Conservation (phyloP, 2,797 vertebrate genomes). For the Manis javanica region DNA sequence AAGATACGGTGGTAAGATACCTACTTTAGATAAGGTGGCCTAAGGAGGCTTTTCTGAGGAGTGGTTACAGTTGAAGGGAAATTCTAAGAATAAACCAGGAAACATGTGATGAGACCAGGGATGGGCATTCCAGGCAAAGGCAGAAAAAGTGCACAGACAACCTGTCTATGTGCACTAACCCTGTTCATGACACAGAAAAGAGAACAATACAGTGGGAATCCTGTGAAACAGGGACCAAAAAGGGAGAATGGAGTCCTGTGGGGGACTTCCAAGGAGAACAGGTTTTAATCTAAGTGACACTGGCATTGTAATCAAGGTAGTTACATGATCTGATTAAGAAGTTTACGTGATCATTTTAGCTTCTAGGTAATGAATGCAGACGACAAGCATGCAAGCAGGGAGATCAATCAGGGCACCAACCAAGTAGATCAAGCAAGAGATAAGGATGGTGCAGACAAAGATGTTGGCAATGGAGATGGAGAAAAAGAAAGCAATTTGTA, state of each 20-base stretch:
- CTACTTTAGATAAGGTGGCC: not conserved
- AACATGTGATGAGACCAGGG: not conserved
- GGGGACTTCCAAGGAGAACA: not conserved
- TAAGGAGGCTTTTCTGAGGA: not conserved
- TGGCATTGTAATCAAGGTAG: not conserved
- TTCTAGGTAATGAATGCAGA: not conserved
- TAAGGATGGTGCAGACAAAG: not conserved
- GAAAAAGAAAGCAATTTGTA: not conserved
- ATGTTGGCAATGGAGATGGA: not conserved
- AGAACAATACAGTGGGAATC: not conserved
- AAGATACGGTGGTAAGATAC: not conserved
- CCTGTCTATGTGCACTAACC: not conserved
- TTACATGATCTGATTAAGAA: not conserved
- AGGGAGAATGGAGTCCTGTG: not conserved
- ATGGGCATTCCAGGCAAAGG: not conserved
- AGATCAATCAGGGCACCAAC: not conserved
- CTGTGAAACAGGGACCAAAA: not conserved
- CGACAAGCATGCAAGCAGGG: not conserved
- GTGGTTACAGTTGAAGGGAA: not conserved
- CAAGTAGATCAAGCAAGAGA: not conserved
- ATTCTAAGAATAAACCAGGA: not conserved
- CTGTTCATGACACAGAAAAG: not conserved
- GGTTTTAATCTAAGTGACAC: not conserved
- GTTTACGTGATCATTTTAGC: not conserved
- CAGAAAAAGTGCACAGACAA: not conserved